Percentiles rank a stretch among this genome's conserved stretches.
Conservation (phyloP, 1,140 invertebrate species). For the Dendroctonus ponderosae region DNA sequence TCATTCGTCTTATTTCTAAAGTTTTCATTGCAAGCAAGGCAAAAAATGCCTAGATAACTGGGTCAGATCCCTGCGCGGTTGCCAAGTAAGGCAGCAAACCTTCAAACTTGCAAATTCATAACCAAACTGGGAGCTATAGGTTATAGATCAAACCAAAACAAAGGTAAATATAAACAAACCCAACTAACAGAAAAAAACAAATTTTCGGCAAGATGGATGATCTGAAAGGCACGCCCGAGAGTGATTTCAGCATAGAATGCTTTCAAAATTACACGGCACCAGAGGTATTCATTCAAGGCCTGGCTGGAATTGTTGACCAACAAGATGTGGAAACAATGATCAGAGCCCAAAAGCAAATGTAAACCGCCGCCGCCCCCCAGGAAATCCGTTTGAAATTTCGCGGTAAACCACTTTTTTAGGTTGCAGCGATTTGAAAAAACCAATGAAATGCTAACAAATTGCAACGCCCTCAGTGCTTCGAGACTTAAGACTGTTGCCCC, state of each 20-base stretch:
- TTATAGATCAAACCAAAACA: too few relatives aligned
- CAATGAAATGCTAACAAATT: constrained; percentile 96
- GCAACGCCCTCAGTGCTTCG: constrained; percentile 81
- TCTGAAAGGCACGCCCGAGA: constrained; percentile 60
- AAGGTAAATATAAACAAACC: too few relatives aligned
- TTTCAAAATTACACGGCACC: constrained; percentile 87
- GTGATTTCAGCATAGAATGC: constrained; percentile 72
- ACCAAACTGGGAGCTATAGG: too few relatives aligned
- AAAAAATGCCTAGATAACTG: too few relatives aligned
- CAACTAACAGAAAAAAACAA: background rate
- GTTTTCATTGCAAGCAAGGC: too few relatives aligned
- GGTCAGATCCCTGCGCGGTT: too few relatives aligned
- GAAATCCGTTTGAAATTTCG: background rate
- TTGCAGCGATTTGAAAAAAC: constrained; percentile 94
- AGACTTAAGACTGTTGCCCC: constrained; percentile 76
- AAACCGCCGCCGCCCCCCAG: constrained; percentile 46
- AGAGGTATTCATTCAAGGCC: constrained; percentile 85
- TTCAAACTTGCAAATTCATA: too few relatives aligned
- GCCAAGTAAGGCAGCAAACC: too few relatives aligned
- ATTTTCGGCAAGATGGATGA: constrained; percentile 40
- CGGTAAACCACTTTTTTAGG: constrained; percentile 59
- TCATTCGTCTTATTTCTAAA: too few relatives aligned
- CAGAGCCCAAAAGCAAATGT: constrained; percentile 91
- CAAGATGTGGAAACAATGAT: constrained; percentile 89
- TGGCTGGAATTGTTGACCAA: constrained; percentile 87